Conservation (phyloP, 2,113 vertebrate species). For the Guaruba guarouba region DNA sequence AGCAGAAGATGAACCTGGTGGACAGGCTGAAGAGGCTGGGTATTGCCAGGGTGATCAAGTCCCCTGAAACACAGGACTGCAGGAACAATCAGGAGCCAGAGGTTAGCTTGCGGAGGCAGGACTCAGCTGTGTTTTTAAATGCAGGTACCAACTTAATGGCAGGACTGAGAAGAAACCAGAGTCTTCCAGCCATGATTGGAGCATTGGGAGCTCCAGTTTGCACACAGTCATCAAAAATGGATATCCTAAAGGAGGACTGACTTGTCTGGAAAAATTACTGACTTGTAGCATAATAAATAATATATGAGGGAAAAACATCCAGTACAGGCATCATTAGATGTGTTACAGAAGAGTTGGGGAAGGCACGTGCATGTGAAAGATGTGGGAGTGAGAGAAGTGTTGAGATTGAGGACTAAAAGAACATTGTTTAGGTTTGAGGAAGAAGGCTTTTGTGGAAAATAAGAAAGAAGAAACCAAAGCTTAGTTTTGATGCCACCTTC, state of each 20-base stretch:
- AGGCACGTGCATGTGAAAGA: conserved; percentile 56
- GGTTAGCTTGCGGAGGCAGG: conserved; percentile 65
- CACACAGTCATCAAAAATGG: conserved; percentile 75
- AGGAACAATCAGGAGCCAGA: conserved; percentile 31
- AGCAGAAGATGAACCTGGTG: conserved; percentile 81
- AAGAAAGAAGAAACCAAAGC: conserved; percentile 46
- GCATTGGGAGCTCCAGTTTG: conserved; percentile 73
- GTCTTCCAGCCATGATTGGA: conserved; percentile 88
- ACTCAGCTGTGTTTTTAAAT: conserved; percentile 83
- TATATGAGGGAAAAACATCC: not conserved
- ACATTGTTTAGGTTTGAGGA: not conserved
- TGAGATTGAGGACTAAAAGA: not conserved
- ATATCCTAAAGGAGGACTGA: conserved; percentile 76
- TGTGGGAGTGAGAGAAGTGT: not conserved
- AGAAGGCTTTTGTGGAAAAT: not conserved
- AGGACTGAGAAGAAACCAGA: conserved; percentile 91
- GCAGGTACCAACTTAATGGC: conserved; percentile 85
- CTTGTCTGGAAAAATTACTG: not conserved
- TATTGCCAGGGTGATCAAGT: conserved; percentile 81
- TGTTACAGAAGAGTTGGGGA: conserved; percentile 54
- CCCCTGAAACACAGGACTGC: conserved; percentile 46
- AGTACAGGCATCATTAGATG: not conserved
- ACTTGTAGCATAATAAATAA: not conserved
- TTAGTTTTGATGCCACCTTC: not conserved
- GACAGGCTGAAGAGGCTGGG: conserved; percentile 89